Evolutionary conservation across 2,113 vertebrate species (phyloP), one percentile per base, ranked within the genome.

Genomic region (Australoheros scitulus): DNA sequence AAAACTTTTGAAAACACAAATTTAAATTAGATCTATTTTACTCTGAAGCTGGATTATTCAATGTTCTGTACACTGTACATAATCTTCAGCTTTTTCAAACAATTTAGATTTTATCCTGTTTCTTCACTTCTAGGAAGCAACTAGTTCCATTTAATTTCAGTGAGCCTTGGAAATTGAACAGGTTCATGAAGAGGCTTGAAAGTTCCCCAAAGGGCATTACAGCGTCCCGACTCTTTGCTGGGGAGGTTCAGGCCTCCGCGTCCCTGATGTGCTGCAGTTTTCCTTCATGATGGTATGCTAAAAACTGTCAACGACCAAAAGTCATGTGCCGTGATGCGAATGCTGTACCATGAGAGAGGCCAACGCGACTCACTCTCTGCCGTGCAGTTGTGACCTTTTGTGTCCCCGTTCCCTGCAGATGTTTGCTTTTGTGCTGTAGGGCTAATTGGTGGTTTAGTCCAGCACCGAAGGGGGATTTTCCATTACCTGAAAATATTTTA

Each of bases 161-260:
- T 47, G 41, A 43, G 64, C 43, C 24, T 70, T 70, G 24, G 24
- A 52, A 52, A 52, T 70, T 1, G 0, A 70, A 52, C 47, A 50
- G 0, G 15, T 68, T 68, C 0, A 6, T 7, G 9, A 72, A 52
- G 43, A 70, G 43, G 29, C 17, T 52, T 11, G 50, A 70, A 70
- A 52, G 43, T 70, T 32, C 0, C 0, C 65, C 1, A 1, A 20
- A 52, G 52, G 43, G 17, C 24, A 13, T 7, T 20, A 43, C 65
- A 20, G 41, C 9, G 24, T 70, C 15, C 18, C 1, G 24, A 0
- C 24, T 29, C 43, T 68, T 29, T 9, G 18, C 22, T 6, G 3
- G 43, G 8, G 41, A 34, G 15, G 22, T 29, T 70, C 65, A 50
- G 0, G 65, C 22, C 9, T 70, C 43, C 29, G 65, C 1, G 15